phyloP scores from a whole-genome alignment of 2,797 vertebrate genomes.

The Chaenodraco wilsoni region DNA sequence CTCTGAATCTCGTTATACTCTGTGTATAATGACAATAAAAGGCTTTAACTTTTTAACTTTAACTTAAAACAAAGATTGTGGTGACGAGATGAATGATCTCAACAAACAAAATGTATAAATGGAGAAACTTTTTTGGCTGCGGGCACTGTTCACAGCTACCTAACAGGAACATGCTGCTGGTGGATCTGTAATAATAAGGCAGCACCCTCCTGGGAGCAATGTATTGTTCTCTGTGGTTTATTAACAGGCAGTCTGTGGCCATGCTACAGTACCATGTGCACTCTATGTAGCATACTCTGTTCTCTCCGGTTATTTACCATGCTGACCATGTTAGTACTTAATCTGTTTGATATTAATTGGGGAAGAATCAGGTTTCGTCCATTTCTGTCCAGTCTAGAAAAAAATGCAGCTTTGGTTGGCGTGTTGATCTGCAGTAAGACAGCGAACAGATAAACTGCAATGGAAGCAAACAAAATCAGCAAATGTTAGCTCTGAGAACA shows the following conservation, averaged over 20 bases:
- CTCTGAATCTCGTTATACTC: no score
- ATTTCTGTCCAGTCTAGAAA: no score
- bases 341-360: no score
- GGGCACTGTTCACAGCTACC: conserved; percentile 7
- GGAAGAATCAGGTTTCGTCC: no score
- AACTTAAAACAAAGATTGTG: not conserved
- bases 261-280: conserved; percentile 34
- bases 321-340: no score
- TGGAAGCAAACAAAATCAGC: no score
- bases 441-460: no score
- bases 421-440: no score
- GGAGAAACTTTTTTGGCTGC: not conserved
- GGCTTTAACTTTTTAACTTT: no score
- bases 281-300: conserved; percentile 23
- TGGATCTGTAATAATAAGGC: conserved; percentile 18
- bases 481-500: no score
- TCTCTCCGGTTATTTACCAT: not conserved
- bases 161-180: conserved; percentile 3
- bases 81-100: not conserved
- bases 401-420: no score
- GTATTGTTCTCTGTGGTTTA: conserved; percentile 31
- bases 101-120: not conserved
- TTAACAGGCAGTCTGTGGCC: conserved; percentile 26
- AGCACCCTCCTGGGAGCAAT: conserved; percentile 23
- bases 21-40: no score